phyloP scores from a whole-genome alignment of 2,888 invertebrate species.

The Oasisia sp. region DNA sequence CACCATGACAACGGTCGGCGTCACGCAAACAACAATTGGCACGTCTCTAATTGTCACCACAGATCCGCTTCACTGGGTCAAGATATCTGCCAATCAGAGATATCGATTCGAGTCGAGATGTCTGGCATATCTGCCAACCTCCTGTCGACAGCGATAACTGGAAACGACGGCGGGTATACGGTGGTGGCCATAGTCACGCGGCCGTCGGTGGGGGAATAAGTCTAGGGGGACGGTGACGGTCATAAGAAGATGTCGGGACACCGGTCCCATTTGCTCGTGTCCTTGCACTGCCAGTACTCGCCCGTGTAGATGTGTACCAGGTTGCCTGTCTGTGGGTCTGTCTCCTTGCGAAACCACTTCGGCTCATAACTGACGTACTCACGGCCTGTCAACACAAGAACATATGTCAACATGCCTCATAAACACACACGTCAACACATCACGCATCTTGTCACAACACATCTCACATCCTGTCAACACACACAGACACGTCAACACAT shows the following conservation, averaged over 20 bases:
- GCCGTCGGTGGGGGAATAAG: neutral
- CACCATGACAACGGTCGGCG: neutral
- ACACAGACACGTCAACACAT: too few species aligned
- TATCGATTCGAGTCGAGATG: too few species aligned
- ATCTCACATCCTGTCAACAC: too few species aligned
- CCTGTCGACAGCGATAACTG: neutral
- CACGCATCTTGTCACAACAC: too few species aligned
- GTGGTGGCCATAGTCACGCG: neutral
- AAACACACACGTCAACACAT: too few species aligned
- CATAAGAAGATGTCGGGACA: constrained; percentile 88
- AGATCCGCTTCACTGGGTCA: neutral
- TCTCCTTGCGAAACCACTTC: constrained; percentile 87
- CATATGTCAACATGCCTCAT: too few species aligned
- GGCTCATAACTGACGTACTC: constrained; percentile 83
- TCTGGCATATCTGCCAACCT: neutral
- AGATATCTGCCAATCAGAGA: neutral
- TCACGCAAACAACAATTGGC: neutral
- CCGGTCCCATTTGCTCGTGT: constrained; percentile 84
- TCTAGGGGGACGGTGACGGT: neutral
- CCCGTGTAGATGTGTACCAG: constrained; percentile 86
- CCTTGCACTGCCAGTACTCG: constrained; percentile 93
- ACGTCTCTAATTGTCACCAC: constrained; percentile 1
- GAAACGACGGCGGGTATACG: neutral
- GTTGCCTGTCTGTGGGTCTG: constrained; percentile 73
- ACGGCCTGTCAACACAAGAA: constrained; percentile 66